Evolutionary conservation across 2,113 vertebrate species (phyloP).

Genomic region (Ailurus styani): DNA sequence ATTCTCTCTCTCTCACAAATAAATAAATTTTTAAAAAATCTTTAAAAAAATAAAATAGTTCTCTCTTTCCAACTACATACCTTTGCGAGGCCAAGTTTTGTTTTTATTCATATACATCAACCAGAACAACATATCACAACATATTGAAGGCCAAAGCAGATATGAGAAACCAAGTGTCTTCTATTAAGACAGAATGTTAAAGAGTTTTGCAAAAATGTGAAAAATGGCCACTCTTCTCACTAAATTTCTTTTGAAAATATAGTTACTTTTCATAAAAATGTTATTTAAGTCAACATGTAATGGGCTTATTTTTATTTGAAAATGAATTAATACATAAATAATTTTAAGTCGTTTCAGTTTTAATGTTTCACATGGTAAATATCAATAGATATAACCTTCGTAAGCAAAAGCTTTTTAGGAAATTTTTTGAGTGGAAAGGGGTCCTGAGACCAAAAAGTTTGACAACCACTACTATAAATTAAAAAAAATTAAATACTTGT

Average conservation of each 20-base stretch:
- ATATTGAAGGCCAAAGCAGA: not conserved
- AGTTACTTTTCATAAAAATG: slow-evolving; percentile 4
- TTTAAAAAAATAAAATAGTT: not conserved
- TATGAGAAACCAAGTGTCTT: not conserved
- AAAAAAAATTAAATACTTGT: not conserved
- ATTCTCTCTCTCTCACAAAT: not conserved
- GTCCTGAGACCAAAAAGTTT: not conserved
- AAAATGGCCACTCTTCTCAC: not conserved
- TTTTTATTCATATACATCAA: not conserved
- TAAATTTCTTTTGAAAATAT: slow-evolving; percentile 13
- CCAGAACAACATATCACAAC: not conserved
- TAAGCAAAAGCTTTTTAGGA: not conserved
- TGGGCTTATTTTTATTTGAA: slow-evolving; percentile 20
- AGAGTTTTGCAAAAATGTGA: not conserved
- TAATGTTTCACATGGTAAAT: not conserved
- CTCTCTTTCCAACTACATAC: not conserved
- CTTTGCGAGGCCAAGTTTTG: not conserved
- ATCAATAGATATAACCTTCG: not conserved
- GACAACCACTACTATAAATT: not conserved
- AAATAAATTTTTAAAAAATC: too few species aligned
- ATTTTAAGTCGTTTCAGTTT: slow-evolving; percentile 4
- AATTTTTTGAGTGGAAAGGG: not conserved
- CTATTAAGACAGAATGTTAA: slow-evolving; percentile 14
- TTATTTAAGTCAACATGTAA: not conserved
- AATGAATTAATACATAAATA: slow-evolving; percentile 8